Conservation (phyloP, 2,113 vertebrate genomes). For the Lagopus muta region DNA sequence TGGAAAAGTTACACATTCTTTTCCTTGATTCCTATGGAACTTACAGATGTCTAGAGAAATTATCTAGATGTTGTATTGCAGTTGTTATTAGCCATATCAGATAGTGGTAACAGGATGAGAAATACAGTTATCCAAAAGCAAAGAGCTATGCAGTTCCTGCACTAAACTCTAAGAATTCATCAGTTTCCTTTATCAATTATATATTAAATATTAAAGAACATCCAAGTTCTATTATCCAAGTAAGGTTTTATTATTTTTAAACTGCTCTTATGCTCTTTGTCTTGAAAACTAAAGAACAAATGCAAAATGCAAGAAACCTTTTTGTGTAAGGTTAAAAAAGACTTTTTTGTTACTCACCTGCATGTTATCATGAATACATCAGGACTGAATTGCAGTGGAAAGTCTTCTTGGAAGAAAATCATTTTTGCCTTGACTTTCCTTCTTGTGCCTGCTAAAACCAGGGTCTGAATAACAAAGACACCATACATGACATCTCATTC, state of each 20-base stretch:
- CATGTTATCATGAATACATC: neutral
- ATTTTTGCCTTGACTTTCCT: neutral
- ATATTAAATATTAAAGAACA: neutral
- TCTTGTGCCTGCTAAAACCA: neutral
- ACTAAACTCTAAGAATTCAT: neutral
- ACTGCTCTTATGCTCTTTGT: neutral
- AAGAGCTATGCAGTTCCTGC: neutral
- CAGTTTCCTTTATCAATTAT: neutral
- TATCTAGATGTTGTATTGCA: neutral
- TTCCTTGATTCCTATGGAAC: neutral
- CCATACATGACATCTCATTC: neutral
- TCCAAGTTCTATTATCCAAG: neutral
- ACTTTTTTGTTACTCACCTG: neutral
- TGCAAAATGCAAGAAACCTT: neutral
- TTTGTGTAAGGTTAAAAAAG: neutral
- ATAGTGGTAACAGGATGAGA: neutral
- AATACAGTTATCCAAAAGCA: neutral
- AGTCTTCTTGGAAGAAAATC: neutral
- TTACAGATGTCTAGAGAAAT: neutral
- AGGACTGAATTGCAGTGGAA: neutral
- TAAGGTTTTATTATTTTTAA: neutral
- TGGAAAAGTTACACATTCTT: neutral
- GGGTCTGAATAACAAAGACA: neutral
- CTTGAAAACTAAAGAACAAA: neutral
- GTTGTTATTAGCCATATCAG: neutral